Conservation (phyloP, 1,140 invertebrate genomes). For the Pectinophora gossypiella region DNA sequence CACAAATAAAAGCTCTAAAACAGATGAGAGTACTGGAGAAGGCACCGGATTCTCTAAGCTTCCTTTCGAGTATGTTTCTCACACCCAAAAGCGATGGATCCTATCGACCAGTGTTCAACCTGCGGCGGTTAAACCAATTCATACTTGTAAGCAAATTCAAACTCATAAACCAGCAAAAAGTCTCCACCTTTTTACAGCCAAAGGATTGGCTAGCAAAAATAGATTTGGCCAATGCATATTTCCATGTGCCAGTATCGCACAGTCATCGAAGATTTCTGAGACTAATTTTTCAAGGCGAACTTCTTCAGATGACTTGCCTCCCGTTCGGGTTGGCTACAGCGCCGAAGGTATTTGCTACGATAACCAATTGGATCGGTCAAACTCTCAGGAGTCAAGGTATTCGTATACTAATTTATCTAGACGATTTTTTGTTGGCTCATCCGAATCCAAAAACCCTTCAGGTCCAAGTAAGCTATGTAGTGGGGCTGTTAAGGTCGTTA, state of each 20-base stretch:
- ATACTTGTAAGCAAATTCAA: neutral
- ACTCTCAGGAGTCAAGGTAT: neutral
- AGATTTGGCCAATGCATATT: conserved; percentile 1
- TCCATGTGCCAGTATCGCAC: neutral
- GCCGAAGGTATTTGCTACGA: neutral
- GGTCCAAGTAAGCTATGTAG: neutral
- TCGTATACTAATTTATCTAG: neutral
- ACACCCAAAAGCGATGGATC: neutral
- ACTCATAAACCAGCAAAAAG: conserved; percentile 4
- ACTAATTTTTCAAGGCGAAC: too few species aligned
- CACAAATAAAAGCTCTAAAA: neutral
- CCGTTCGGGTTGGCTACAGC: neutral
- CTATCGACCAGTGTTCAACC: neutral
- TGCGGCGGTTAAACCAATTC: neutral
- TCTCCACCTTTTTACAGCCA: neutral
- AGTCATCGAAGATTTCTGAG: neutral
- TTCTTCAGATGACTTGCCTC: neutral
- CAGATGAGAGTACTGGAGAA: neutral
- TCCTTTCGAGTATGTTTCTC: neutral
- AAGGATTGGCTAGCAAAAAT: conserved; percentile 4
- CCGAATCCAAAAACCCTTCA: neutral
- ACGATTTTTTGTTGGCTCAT: neutral
- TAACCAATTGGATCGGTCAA: neutral
- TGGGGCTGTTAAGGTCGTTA: neutral
- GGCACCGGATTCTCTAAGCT: neutral